Base-by-base conservation (phyloP, 1,140 invertebrate species). In the Physella acuta region DNA sequence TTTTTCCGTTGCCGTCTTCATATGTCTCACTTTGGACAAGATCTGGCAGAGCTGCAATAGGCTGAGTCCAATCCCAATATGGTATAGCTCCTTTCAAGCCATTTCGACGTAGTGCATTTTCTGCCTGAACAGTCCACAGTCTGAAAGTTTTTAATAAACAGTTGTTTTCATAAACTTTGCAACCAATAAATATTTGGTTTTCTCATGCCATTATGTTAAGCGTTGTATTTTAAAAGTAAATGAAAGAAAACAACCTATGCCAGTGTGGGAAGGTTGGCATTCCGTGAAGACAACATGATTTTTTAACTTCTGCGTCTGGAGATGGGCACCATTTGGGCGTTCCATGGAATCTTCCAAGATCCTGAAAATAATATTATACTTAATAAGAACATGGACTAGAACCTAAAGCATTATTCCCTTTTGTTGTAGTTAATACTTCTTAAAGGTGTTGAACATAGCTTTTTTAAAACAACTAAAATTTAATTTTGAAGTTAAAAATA, bases 21-120 rank as follows among this genome's bases (percentile, higher is more conserved):
- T 75, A 70, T 11, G n/a, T 62, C 28, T n/a, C 52, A 0, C 62
- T 53, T 3, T 2, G 30, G 51, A 72, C 56, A 39, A 75, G 24
- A n/a, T 39, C 58, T n/a, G 73, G 73, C 24, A 75, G 31, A 11
- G n/a, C 8, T 20, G 34, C 34, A 31, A 72, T 70, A n/a, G 30
- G 74, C 68, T 61, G 60, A 20, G 70, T 73, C 74, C 74, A 75
- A 59, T 75, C 74, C 74, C 74, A 75, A 70, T 75, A 75, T 11
- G 74, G 74, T 26, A 75, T 20, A 39, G 71, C 74, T 36, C 58
- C 58, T n/a, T 51, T 26, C 30, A 58, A 60, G 17, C 70, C 73
- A 34, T 67, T 49, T 0, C 39, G n/a, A 2, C 55, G 34, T 0
- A 73, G 65, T 20, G 71, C 68, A 44, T 73, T 70, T 44, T 75